Evolutionary conservation across 1,140 invertebrate genomes (phyloP).

Genomic region (Physella acuta): DNA sequence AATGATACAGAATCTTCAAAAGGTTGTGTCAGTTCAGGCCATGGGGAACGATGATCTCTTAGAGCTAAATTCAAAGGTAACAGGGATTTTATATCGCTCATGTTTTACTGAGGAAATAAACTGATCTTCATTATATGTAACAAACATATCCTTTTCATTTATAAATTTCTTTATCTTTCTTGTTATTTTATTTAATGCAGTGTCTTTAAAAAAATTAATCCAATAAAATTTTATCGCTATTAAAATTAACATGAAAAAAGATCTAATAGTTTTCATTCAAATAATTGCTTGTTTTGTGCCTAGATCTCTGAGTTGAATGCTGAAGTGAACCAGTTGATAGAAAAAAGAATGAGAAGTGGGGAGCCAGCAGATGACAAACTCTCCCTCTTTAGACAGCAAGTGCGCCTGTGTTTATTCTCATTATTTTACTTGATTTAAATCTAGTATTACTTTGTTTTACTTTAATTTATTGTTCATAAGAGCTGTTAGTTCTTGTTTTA

Average conservation of each 20-base stretch:
- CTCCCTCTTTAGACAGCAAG: slow-evolving; percentile 79
- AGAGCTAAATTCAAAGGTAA: slow-evolving; percentile 68
- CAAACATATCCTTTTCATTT: no score
- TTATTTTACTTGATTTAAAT: no score
- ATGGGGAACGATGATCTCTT: slow-evolving; percentile 72
- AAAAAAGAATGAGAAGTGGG: slow-evolving; percentile 61
- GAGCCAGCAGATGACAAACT: slow-evolving; percentile 73
- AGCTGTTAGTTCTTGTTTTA: no score
- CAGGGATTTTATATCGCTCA: no score
- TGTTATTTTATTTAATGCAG: no score
- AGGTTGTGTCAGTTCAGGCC: slow-evolving; percentile 69
- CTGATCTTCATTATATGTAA: no score
- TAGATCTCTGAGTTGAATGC: slow-evolving; percentile 67
- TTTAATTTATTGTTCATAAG: no score
- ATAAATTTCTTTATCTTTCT: no score
- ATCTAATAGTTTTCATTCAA: slow-evolving; percentile 2
- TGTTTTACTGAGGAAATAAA: no score
- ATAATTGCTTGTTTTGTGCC: slow-evolving; percentile 8
- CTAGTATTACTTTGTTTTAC: no score
- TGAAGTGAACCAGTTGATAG: slow-evolving; percentile 67
- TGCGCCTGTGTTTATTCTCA: slow-evolving; percentile 33
- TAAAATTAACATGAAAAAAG: not conserved
- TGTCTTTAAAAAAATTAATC: no score
- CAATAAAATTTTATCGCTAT: not conserved
- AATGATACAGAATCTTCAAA: slow-evolving; percentile 71